Evolutionary conservation across 2,888 invertebrate species (phyloP).

Genomic region (Drosophila mimetica): DNA sequence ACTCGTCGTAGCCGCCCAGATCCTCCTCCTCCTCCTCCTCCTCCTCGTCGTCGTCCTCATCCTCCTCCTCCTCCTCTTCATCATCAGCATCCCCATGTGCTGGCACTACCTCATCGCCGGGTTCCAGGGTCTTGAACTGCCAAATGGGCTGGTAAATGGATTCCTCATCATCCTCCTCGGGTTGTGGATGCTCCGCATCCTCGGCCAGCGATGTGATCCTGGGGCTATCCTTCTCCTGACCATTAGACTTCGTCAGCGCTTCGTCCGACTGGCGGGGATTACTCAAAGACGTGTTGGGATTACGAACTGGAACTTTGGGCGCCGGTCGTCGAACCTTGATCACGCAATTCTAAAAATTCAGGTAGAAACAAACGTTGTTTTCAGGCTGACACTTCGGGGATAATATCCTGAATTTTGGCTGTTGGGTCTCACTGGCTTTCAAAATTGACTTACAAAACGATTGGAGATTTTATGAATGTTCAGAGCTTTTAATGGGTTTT

Average conservation of each 20-base stretch:
- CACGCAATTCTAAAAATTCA: constrained; percentile 53
- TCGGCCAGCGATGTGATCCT: background rate
- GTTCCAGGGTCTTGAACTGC: constrained; percentile 83
- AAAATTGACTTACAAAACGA: constrained; percentile 7
- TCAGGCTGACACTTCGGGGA: background rate
- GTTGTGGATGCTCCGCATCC: background rate
- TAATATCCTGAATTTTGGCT: background rate
- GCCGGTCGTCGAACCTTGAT: constrained; percentile 66
- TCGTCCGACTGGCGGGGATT: constrained; percentile 29
- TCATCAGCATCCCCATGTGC: constrained; percentile 68
- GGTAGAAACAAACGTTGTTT: constrained; percentile 6
- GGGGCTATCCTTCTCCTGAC: background rate
- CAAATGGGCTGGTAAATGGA: constrained; percentile 84
- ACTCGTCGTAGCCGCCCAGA: constrained; percentile 54
- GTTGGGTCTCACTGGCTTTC: background rate
- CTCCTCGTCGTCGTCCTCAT: constrained; percentile 31
- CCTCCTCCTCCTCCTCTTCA: constrained; percentile 28
- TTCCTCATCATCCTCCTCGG: constrained; percentile 68
- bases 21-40: constrained; percentile 51
- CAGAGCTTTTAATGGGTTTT: no score
- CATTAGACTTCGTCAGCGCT: constrained; percentile 6
- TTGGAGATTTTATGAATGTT: background rate
- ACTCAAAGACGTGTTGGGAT: constrained; percentile 65
- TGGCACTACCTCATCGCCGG: constrained; percentile 10
- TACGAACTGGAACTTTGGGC: constrained; percentile 67